Conservation (phyloP, 2,888 invertebrate genomes). For the Sarcophaga carnaria region DNA sequence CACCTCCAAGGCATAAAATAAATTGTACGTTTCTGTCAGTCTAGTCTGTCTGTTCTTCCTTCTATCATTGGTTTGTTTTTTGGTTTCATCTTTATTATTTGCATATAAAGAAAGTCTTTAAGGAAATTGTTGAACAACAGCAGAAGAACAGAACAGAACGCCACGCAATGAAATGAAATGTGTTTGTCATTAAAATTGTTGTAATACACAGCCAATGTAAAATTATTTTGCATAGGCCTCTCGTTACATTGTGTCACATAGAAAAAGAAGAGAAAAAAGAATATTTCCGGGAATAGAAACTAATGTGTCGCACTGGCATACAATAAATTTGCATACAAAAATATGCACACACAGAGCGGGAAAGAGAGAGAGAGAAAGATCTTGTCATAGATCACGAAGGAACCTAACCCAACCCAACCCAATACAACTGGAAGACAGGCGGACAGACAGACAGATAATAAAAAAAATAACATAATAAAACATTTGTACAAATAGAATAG, state of each 20-base stretch:
- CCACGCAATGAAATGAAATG: not conserved
- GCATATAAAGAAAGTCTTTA: slow-evolving; percentile 19
- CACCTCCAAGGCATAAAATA: not conserved
- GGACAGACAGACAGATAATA: slow-evolving; percentile 33
- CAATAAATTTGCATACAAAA: slow-evolving; percentile 61
- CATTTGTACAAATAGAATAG: slow-evolving; percentile 43
- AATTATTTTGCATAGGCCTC: not conserved
- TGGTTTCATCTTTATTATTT: not conserved
- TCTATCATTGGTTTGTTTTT: not conserved
- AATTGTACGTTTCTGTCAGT: not conserved
- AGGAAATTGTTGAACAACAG: slow-evolving; percentile 45
- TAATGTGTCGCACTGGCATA: slow-evolving; percentile 40
- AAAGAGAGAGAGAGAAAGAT: not conserved
- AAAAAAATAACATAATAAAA: not conserved
- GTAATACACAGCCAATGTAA: not conserved
- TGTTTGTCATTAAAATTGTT: not conserved
- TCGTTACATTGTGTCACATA: slow-evolving; percentile 52
- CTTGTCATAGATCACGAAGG: slow-evolving; percentile 18
- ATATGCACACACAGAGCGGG: slow-evolving; percentile 17
- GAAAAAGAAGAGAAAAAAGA: slow-evolving; percentile 19
- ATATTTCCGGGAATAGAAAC: slow-evolving; percentile 58
- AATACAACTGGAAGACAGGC: not conserved
- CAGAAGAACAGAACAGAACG: not conserved
- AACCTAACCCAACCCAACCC: not conserved
- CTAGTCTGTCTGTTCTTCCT: not conserved